Evolutionary conservation across 2,888 invertebrate species (phyloP), one percentile per base, ranked within the genome.

Genomic region (Xanthostigma xanthostigma): DNA sequence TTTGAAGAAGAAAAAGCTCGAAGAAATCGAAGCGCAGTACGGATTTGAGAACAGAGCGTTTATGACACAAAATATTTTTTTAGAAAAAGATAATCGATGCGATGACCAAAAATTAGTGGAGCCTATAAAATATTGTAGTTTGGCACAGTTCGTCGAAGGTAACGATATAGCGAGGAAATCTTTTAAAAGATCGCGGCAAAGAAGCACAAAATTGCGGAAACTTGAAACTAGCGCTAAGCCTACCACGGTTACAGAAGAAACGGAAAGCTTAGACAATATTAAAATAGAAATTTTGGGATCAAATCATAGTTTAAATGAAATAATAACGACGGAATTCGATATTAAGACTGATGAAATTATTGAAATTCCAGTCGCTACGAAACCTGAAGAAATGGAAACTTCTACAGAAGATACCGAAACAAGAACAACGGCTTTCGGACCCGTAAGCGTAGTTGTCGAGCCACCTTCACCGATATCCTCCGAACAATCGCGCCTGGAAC

Each of bases 101-200:
- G 73, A 73, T 50, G 73, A 73, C 53, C 66, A 65, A 50, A 69
- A 67, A 53, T 64, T 64, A 27, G 46, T 41, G 3, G 75, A 77
- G 56, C 77, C 79, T 48, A 74, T 76, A 42, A 81, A 79, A 54
- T 84, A 80, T 60, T 86, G 86, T 63, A 86, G 86, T 59, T 67
- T 89, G 58, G 88, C 88, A 1, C 81, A 85, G 56, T 87, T 87
- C 59, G 84, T 83, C 51, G 87, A 87, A 66, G 87, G 86, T 14
- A 87, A 78, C 63, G 88, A 89, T 62, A 88, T 89, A 51, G 85
- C 83, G 0, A 73, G 86, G 43, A 76, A 79, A 61, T 87, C 87
- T 3, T 84, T 87, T 61, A 83, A 79, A 58, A 71, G 71, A 40
- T 51, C 55, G 3, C 55, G 62, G 35, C 51, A 61, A 8, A 42